A percentile compares a stretch with the other conserved stretches of the same genome.
phyloP scores from a whole-genome alignment of 2,113 vertebrate genomes.

The Sphaerodactylus townsendi region DNA sequence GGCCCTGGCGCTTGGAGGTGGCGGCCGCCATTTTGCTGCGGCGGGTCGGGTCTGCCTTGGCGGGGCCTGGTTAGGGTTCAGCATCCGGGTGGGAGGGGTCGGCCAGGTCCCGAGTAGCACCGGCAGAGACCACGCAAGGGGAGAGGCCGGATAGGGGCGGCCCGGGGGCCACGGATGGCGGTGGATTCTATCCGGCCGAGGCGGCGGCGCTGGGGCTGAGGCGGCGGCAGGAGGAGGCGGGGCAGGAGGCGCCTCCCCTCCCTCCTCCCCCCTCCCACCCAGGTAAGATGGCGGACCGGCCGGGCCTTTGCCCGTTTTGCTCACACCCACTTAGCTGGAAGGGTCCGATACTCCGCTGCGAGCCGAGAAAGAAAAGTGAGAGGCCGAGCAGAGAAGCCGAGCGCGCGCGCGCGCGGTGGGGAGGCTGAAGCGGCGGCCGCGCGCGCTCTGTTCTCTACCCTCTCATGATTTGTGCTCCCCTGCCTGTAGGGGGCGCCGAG shows the following conservation, averaged over 20 bases:
- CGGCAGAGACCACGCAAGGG: neutral
- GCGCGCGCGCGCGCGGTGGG: neutral
- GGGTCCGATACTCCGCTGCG: neutral
- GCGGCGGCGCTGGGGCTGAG: constrained; percentile 39
- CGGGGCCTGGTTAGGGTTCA: constrained; percentile 16
- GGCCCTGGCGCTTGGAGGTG: constrained; percentile 29
- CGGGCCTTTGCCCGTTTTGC: constrained; percentile 1
- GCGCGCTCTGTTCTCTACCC: neutral
- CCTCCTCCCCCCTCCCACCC: constrained; percentile 35
- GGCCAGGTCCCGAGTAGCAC: neutral
- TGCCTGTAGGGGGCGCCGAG: constrained; percentile 4
- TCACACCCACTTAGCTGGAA: neutral
- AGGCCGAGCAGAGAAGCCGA: no score
- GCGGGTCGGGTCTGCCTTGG: constrained; percentile 27
- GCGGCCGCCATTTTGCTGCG: constrained; percentile 40
- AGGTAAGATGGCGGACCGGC: constrained; percentile 41
- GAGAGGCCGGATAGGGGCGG: neutral
- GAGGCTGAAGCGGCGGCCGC: no score
- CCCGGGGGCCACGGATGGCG: constrained; percentile 24
- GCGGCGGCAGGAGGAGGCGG: constrained; percentile 42
- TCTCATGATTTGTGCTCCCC: neutral
- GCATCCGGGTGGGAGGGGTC: constrained; percentile 11
- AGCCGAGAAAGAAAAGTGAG: constrained; percentile 15
- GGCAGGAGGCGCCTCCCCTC: constrained; percentile 40
- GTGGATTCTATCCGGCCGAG: constrained; percentile 28